Evolutionary conservation across 2,113 vertebrate species (phyloP).

Genomic region (Anguilla rostrata): DNA sequence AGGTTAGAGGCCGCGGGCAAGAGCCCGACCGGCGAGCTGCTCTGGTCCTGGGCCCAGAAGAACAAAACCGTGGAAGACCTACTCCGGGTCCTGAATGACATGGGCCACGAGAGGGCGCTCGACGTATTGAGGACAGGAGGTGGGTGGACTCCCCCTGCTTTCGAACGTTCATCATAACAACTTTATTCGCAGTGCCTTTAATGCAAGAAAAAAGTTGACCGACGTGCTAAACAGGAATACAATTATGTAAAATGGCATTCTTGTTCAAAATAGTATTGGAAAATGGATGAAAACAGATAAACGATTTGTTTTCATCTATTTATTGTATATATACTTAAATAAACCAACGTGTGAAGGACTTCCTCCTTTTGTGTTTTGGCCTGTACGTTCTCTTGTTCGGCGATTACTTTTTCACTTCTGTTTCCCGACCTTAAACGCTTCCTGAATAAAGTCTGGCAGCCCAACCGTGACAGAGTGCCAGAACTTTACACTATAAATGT

Average conservation of each 20-base stretch:
- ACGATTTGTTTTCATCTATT: no score
- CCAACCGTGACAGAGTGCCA: no score
- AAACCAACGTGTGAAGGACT: not conserved
- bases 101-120: constrained; percentile 71
- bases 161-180: not conserved
- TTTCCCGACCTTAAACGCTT: not conserved
- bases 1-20: constrained; percentile 63
- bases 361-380: not conserved
- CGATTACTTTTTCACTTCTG: not conserved
- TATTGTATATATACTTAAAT: no score
- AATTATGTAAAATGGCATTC: no score
- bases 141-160: constrained; percentile 21
- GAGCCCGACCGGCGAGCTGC: constrained; percentile 72
- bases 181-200: no score
- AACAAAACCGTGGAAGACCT: constrained; percentile 73
- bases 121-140: constrained; percentile 60
- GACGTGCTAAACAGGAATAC: no score
- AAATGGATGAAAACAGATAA: not conserved
- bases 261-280: no score
- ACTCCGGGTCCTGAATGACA: constrained; percentile 63
- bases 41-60: constrained; percentile 78
- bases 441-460: not conserved
- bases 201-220: no score
- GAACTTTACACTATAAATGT: not conserved
- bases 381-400: not conserved